Conservation (phyloP, 2,113 vertebrate species). For the Grammomys surdaster region DNA sequence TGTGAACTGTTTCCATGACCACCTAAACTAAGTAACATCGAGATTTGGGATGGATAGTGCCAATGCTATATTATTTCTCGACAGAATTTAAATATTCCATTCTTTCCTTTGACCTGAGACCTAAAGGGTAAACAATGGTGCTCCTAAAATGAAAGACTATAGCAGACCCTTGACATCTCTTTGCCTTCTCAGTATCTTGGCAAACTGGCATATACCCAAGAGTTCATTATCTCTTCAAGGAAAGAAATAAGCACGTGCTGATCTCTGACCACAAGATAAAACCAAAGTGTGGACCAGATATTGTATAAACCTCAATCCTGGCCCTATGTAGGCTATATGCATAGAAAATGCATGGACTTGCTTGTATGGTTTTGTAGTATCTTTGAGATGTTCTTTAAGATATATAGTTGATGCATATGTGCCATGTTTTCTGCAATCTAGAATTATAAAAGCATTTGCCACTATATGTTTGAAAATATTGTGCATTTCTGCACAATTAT, state of each 20-base stretch:
- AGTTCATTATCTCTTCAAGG: background rate
- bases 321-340: background rate
- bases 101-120: background rate
- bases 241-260: background rate
- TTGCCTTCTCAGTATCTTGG: background rate
- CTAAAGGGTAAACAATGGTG: background rate
- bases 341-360: background rate
- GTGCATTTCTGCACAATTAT: background rate
- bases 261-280: too few species aligned
- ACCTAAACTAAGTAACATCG: background rate
- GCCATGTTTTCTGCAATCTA: background rate
- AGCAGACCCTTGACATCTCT: background rate
- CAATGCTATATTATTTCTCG: background rate
- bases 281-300: accelerated
- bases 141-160: background rate
- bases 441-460: background rate
- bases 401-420: background rate
- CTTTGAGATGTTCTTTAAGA: background rate
- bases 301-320: background rate
- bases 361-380: background rate
- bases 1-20: background rate
- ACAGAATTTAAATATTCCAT: background rate
- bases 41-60: background rate
- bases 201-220: accelerated
- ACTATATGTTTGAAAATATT: background rate